Evolutionary conservation across 53 echinoderm and acorn worm genomes (phyloP).

Genomic region (Luidia sarsii): DNA sequence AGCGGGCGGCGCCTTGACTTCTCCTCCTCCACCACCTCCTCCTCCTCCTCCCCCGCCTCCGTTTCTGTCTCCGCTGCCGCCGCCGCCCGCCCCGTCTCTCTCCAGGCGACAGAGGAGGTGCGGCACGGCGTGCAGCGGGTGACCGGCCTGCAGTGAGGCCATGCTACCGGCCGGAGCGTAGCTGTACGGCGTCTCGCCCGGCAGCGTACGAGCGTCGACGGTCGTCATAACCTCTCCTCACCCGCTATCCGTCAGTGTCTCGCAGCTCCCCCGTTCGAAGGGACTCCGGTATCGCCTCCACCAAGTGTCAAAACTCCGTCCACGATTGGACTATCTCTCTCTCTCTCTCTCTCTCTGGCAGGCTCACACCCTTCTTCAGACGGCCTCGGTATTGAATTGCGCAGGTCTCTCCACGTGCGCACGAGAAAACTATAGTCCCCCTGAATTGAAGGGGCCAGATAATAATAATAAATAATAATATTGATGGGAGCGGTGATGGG

Average conservation of each 20-base stretch:
- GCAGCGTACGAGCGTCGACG: constrained; percentile 33
- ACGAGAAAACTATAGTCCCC: too few species aligned
- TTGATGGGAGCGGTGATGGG: too few species aligned
- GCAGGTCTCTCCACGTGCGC: too few species aligned
- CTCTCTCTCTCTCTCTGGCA: too few species aligned
- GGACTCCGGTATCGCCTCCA: neutral
- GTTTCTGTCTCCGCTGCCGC: too few species aligned
- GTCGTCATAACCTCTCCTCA: constrained; percentile 49
- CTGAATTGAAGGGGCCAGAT: too few species aligned
- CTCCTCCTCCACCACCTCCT: too few species aligned
- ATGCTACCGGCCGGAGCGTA: constrained; percentile 31
- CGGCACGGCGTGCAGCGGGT: constrained; percentile 17
- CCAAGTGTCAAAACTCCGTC: constrained; percentile 12
- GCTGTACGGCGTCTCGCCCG: constrained; percentile 44
- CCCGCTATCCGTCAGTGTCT: neutral
- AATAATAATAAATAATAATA: too few species aligned
- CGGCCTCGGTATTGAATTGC: too few species aligned
- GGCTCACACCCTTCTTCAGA: too few species aligned
- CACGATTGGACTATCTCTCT: neutral
- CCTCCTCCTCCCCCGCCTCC: too few species aligned
- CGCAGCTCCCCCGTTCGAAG: neutral
- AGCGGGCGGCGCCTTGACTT: too few species aligned
- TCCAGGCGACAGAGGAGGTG: constrained; percentile 34
- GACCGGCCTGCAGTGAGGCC: constrained; percentile 36
- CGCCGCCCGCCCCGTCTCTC: constrained; percentile 24